Evolutionary conservation across 2,113 vertebrate genomes (phyloP).

Genomic region (Columba janthina): DNA sequence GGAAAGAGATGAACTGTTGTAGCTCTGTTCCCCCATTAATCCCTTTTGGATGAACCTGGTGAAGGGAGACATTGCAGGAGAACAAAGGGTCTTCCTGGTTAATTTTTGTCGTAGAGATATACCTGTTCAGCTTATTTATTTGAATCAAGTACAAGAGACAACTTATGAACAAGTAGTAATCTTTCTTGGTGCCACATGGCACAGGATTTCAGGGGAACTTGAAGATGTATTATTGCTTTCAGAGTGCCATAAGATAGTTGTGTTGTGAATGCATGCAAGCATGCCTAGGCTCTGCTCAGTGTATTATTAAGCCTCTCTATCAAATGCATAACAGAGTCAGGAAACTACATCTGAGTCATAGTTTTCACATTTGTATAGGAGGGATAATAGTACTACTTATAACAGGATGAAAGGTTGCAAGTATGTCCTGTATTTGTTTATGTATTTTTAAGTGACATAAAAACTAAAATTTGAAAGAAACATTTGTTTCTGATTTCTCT

Average conservation of each 20-base stretch:
- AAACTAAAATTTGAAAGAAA: background rate
- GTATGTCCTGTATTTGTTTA: background rate
- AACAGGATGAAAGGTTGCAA: background rate
- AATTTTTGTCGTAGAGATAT: background rate
- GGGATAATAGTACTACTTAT: background rate
- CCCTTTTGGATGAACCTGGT: background rate
- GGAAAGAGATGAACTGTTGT: background rate
- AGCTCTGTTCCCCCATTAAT: background rate
- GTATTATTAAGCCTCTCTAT: background rate
- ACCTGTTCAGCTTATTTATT: background rate
- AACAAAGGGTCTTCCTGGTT: background rate
- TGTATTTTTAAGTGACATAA: background rate
- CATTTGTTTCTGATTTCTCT: background rate
- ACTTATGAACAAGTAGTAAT: background rate
- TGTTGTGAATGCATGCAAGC: background rate
- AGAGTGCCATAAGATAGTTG: background rate
- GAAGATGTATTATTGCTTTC: background rate
- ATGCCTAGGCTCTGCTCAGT: background rate
- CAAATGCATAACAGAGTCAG: background rate
- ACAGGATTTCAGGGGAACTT: background rate
- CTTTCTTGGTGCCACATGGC: background rate
- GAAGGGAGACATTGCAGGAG: background rate
- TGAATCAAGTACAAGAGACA: background rate
- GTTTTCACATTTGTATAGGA: background rate
- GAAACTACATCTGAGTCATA: constrained; percentile 1